phyloP scores from a whole-genome alignment of 2,113 vertebrate genomes.

The Callipepla squamata region DNA sequence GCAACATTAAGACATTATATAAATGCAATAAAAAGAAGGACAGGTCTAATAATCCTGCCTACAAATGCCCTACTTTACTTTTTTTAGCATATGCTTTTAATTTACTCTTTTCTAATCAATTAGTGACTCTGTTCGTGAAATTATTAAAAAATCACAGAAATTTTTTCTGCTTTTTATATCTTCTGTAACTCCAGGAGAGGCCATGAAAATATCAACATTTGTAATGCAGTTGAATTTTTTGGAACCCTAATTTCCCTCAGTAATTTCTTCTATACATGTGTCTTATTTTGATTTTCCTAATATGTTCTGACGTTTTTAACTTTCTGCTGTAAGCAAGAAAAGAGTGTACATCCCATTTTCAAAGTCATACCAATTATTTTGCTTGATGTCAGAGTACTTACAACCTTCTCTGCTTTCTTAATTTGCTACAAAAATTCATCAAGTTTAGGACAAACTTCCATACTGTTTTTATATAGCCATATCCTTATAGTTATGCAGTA shows the following conservation, averaged over 20 bases:
- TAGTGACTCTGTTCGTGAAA: background rate
- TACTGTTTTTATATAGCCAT: background rate
- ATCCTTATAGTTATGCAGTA: background rate
- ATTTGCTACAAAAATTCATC: background rate
- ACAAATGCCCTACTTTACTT: background rate
- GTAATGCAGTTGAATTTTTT: background rate
- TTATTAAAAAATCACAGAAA: conserved; percentile 6
- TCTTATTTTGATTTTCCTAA: background rate
- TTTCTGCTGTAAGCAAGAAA: background rate
- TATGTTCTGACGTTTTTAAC: background rate
- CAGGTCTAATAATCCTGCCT: background rate
- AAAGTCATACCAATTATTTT: background rate
- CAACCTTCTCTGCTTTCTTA: background rate
- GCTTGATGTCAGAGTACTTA: background rate
- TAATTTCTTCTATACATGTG: background rate
- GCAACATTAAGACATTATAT: background rate
- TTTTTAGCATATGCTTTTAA: conserved; percentile 29
- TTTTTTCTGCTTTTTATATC: conserved; percentile 35
- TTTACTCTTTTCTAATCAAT: conserved; percentile 25
- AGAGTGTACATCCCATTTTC: background rate
- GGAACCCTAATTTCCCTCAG: background rate
- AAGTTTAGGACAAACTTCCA: background rate
- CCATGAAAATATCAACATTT: background rate
- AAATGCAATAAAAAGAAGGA: background rate
- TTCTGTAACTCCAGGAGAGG: background rate